Conservation (phyloP, 1,140 invertebrate species). For the Drosophila tristis region DNA sequence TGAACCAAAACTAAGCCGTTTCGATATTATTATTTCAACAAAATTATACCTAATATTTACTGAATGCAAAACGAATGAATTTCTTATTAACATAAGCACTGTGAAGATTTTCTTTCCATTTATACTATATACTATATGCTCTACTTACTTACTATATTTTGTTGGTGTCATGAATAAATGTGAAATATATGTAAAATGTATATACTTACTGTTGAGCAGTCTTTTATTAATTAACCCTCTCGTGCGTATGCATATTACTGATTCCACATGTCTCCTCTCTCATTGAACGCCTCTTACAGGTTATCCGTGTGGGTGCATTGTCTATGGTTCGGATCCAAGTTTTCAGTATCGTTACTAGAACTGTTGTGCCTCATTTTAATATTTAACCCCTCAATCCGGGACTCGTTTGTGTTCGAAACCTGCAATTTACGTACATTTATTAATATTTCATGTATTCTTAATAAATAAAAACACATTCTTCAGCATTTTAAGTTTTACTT, state of each 20-base stretch:
- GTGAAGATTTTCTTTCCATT: constrained; percentile 9
- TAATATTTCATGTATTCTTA: constrained; percentile 22
- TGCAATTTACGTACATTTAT: constrained; percentile 18
- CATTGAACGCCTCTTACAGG: constrained; percentile 73
- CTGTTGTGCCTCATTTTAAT: constrained; percentile 41
- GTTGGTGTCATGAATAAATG: constrained; percentile 58
- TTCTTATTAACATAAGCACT: constrained; percentile 39
- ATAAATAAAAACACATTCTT: constrained; percentile 34
- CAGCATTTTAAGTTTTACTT: constrained; percentile 14
- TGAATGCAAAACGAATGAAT: constrained; percentile 34
- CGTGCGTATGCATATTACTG: constrained; percentile 12
- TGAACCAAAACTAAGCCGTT: constrained; percentile 62
- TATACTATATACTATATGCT: constrained; percentile 1
- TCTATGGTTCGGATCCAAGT: constrained; percentile 79
- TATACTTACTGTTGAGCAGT: constrained; percentile 12
- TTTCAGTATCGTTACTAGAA: constrained; percentile 79
- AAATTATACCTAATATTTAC: constrained; percentile 12
- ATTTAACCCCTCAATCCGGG: constrained; percentile 33
- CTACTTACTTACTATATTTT: background rate
- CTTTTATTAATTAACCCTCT: constrained; percentile 36
- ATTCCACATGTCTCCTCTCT: constrained; percentile 55
- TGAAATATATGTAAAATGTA: constrained; percentile 27
- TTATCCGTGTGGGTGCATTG: constrained; percentile 83
- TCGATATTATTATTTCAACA: constrained; percentile 52
- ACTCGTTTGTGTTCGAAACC: constrained; percentile 35